These are phyloP conservation scores for Grammomys dolichurus DNA, from an alignment of 2,113 vertebrate species.

Conservation along the genomic window DNA sequence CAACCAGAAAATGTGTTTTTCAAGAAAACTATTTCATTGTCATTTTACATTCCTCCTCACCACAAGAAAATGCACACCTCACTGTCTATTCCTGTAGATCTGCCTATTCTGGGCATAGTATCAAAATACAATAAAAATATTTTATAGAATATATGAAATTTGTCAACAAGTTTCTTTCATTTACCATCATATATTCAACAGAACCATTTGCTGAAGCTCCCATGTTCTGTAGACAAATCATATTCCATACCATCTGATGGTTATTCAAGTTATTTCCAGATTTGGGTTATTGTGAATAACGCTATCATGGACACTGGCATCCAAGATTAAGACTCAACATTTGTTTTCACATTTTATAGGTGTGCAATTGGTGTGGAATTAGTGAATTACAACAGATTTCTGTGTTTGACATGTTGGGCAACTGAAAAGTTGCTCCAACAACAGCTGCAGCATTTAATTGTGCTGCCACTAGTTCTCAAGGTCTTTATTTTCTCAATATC, in stretches of 20 bases:
- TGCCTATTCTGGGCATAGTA: neutral
- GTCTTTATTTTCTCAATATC: neutral
- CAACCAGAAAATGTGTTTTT: neutral
- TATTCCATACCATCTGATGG: neutral
- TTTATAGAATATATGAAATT: neutral
- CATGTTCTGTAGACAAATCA: neutral
- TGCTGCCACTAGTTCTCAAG: neutral
- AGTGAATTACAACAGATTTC: neutral
- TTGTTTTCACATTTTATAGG: neutral
- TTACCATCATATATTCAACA: neutral
- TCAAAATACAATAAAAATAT: neutral
- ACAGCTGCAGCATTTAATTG: neutral
- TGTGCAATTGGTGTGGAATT: too few species aligned
- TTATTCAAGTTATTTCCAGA: neutral
- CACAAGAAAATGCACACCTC: neutral
- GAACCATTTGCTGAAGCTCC: neutral
- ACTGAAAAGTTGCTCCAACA: neutral
- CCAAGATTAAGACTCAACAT: neutral
- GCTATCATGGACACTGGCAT: neutral
- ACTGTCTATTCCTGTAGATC: neutral
- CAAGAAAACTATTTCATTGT: neutral
- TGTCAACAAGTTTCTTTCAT: neutral
- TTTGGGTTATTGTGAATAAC: neutral
- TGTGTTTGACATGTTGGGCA: neutral
- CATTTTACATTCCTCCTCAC: rapidly evolving